Conservation (phyloP, 2,797 vertebrate genomes). For the Cyprinodon diabolis region DNA sequence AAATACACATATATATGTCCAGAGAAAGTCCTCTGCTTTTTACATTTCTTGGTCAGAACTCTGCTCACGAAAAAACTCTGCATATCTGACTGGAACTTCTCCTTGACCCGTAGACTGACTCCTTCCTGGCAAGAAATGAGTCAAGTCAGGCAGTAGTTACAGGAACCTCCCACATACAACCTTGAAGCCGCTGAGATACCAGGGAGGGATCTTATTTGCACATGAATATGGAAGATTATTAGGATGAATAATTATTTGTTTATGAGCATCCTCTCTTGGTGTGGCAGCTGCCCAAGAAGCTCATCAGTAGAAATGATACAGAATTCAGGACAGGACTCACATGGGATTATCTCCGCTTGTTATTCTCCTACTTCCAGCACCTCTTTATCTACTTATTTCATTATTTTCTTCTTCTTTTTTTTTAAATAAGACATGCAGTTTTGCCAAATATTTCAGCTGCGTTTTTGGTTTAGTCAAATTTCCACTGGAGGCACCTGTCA, state of each 20-base stretch:
- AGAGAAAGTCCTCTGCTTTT: constrained; percentile 25
- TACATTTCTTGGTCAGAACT: constrained; percentile 31
- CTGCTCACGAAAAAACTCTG: constrained; percentile 34
- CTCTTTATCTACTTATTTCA: constrained; percentile 30
- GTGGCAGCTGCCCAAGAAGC: constrained; percentile 81
- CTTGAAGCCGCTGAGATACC: constrained; percentile 76
- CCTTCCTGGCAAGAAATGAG: constrained; percentile 65
- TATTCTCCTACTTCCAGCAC: constrained; percentile 68
- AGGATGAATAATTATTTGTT: constrained; percentile 87
- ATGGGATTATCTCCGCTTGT: constrained; percentile 77
- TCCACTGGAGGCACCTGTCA: constrained; percentile 68
- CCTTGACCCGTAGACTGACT: constrained; percentile 65
- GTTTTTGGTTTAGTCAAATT: constrained; percentile 54
- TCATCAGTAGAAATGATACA: constrained; percentile 78
- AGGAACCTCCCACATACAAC: constrained; percentile 78
- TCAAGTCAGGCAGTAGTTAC: constrained; percentile 69
- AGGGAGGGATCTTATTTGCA: constrained; percentile 76
- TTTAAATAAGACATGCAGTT: constrained; percentile 12
- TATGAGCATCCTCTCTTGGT: constrained; percentile 74
- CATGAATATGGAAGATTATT: constrained; percentile 83
- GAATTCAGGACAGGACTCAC: constrained; percentile 79
- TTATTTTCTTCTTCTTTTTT: constrained; percentile 23
- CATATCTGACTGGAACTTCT: constrained; percentile 40
- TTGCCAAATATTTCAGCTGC: constrained; percentile 51
- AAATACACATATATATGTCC: constrained; percentile 1